Base-by-base conservation (phyloP, 2,888 invertebrate genomes). In the Desoria tigrina region DNA sequence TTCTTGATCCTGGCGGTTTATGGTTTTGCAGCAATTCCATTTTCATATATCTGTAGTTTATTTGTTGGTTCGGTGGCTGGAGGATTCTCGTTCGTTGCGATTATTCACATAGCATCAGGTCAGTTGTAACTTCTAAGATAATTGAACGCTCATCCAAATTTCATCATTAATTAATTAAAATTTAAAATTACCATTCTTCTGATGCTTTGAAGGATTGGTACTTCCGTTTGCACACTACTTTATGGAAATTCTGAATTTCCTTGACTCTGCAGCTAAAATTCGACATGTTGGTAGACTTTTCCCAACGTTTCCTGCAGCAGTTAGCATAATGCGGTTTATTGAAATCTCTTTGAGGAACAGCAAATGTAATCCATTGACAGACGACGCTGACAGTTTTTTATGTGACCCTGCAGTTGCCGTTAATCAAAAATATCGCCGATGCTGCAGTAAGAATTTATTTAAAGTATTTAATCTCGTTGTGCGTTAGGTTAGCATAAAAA, bases 31-130 rank as follows among this genome's bases (percentile, higher is more conserved):
- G 84, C 85, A 77, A 83, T 90, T 72, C 84, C 88, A 14, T 83
- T 86, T 73, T 82, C 86, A 61, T 92, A 91, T 79, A 78, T 87
- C 2, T 80, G 83, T 62, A 83, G 83, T 60, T 83, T 83, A 73
- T 69, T 81, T 21, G 82, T 82, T 69, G 81, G 81, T 39, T 81
- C 83, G 0, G 80, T 82, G 9, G 82, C 86, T 18, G 81, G 84
- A 11, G 83, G 85, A 72, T 80, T 80, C 65, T 80, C 81, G 2
- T 77, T 79, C 75, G 71, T 81, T 2, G 78, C 78, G n/a, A 78
- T 80, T 70, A 78, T 81, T 23, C 75, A 77, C 45, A 65, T 76
- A 42, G 42, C 74, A 14, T 63, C 74, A 18, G 75, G 75, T 72
- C 61, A 63, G 49, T 16, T 39, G 39, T n/a, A n/a, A n/a, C n/a